Conservation (phyloP, 2,113 vertebrate genomes). For the Telmatochromis sp. region DNA sequence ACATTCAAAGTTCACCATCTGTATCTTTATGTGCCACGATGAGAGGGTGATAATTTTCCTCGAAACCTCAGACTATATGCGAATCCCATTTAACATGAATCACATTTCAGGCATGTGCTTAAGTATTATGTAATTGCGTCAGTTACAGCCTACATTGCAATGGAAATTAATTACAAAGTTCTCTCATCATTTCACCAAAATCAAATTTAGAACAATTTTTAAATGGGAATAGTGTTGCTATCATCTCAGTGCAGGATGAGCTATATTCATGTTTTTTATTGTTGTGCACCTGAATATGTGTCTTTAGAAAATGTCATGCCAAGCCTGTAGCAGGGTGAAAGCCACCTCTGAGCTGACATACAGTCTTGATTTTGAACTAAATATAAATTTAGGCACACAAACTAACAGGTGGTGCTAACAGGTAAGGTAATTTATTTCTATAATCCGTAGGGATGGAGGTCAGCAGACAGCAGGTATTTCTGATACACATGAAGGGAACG, state of each 20-base stretch:
- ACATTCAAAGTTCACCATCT: slow-evolving; percentile 55
- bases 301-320: not conserved
- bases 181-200: not conserved
- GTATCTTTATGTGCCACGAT: slow-evolving; percentile 13
- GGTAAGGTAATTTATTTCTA: not conserved
- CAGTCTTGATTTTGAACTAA: not conserved
- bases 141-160: not conserved
- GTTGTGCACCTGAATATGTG: not conserved
- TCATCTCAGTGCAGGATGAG: not conserved
- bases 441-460: not conserved
- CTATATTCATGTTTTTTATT: not conserved
- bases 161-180: not conserved
- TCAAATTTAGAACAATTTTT: not conserved
- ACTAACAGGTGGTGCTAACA: not conserved
- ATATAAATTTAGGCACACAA: not conserved
- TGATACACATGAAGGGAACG: not conserved
- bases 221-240: not conserved
- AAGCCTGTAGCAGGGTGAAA: not conserved
- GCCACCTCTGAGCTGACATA: not conserved
- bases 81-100: not conserved
- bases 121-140: not conserved
- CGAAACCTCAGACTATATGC: not conserved
- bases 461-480: not conserved
- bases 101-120: not conserved
- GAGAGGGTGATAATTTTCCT: slow-evolving; percentile 32